Percentiles rank a stretch among this genome's conserved stretches.
These are phyloP conservation scores for Glaucomys volans DNA, from an alignment of 2,113 vertebrate species.

Conservation along the genomic window DNA sequence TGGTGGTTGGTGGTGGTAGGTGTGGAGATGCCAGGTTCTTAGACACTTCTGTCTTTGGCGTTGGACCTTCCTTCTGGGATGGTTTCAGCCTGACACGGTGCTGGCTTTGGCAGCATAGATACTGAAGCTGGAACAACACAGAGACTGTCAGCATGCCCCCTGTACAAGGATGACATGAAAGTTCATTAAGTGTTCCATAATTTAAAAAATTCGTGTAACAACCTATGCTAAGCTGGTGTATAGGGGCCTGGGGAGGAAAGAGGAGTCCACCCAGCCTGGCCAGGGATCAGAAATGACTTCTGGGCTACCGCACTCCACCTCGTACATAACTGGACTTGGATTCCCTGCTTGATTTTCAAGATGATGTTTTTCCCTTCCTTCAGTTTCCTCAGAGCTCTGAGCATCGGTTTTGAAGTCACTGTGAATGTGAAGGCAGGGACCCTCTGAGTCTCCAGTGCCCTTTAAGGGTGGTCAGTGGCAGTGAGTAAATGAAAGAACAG, in stretches of 20 bases:
- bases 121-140: too few relatives aligned
- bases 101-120: too few relatives aligned
- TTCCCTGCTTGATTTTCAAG: background rate
- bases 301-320: background rate
- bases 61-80: background rate
- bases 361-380: background rate
- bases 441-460: background rate
- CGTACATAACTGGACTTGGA: background rate
- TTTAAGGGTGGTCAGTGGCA: background rate
- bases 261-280: background rate
- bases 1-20: background rate
- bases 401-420: background rate
- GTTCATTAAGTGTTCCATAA: too few relatives aligned
- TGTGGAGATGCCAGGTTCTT: background rate
- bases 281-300: background rate
- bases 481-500: background rate
- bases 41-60: background rate
- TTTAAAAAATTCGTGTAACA: background rate
- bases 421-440: background rate
- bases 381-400: background rate
- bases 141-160: too few relatives aligned
- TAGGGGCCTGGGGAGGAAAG: background rate
- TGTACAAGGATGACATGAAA: too few relatives aligned
- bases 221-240: too few relatives aligned
- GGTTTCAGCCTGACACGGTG: background rate